phyloP scores from a whole-genome alignment of 2,888 invertebrate genomes.

The Ochropacha duplaris region DNA sequence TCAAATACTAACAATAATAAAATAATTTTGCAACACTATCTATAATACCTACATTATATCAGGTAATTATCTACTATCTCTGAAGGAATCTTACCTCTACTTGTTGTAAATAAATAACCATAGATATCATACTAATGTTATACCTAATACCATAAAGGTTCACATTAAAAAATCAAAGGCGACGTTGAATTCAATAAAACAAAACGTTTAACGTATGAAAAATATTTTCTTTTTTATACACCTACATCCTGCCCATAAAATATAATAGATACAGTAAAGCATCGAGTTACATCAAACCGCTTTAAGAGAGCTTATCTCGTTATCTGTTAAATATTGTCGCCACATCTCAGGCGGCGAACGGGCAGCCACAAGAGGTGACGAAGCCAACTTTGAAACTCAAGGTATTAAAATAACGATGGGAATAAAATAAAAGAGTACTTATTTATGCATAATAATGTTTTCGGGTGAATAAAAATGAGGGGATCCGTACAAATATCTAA shows the following conservation, averaged over 20 bases:
- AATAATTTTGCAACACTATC: too few species aligned
- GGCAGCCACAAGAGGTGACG: slow-evolving; percentile 66
- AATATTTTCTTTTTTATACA: slow-evolving; percentile 29
- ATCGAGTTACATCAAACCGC: slow-evolving; percentile 73
- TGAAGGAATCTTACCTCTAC: too few species aligned
- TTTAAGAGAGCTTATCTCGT: slow-evolving; percentile 72
- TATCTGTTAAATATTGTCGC: slow-evolving; percentile 75
- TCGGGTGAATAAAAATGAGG: slow-evolving; percentile 76
- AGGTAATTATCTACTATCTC: too few species aligned
- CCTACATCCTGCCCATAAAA: slow-evolving; percentile 55
- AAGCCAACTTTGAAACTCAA: slow-evolving; percentile 62
- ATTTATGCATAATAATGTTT: slow-evolving; percentile 78
- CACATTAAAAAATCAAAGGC: slow-evolving; percentile 11
- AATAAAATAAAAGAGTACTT: slow-evolving; percentile 77
- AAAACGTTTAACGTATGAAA: slow-evolving; percentile 18
- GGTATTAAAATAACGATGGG: slow-evolving; percentile 75
- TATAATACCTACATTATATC: too few species aligned
- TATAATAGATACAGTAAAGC: slow-evolving; percentile 63
- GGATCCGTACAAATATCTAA: slow-evolving; percentile 75
- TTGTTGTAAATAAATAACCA: too few species aligned
- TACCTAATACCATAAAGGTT: slow-evolving; percentile 4
- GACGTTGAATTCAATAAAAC: slow-evolving; percentile 17
- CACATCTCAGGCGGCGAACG: slow-evolving; percentile 63
- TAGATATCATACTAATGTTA: neutral
- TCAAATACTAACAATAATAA: neutral